phyloP scores from a whole-genome alignment of 2,888 invertebrate genomes.

The Sabatieria punctata region DNA sequence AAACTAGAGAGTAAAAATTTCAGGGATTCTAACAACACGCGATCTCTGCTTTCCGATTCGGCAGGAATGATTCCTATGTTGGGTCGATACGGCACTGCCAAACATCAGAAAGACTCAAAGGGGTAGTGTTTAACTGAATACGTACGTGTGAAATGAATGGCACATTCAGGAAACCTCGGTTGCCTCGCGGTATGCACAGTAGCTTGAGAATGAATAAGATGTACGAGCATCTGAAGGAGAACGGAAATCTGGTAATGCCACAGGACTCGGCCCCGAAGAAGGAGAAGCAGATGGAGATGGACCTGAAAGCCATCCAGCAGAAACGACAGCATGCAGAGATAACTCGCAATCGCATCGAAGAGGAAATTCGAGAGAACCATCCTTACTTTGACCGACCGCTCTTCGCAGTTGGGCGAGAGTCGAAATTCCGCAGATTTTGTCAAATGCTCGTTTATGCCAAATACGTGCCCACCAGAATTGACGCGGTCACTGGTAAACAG shows the following conservation, averaged over 20 bases:
- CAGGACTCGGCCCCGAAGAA: constrained; percentile 21
- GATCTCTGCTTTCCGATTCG: constrained; percentile 28
- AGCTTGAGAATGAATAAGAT: constrained; percentile 76
- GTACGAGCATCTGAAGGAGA: constrained; percentile 90
- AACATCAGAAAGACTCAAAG: neutral
- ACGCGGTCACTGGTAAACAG: constrained; percentile 88
- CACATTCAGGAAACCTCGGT: constrained; percentile 6
- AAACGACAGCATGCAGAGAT: constrained; percentile 97
- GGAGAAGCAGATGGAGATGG: constrained; percentile 27
- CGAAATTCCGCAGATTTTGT: constrained; percentile 66
- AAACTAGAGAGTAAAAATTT: no score
- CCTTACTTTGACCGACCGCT: constrained; percentile 96
- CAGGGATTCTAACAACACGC: constrained; percentile 26
- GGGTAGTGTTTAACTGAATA: no score
- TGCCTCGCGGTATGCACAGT: constrained; percentile 59
- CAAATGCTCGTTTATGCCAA: constrained; percentile 87
- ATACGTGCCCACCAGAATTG: constrained; percentile 76
- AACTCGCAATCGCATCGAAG: constrained; percentile 76
- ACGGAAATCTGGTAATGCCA: constrained; percentile 59
- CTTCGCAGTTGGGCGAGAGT: constrained; percentile 72
- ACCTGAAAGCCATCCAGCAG: constrained; percentile 75
- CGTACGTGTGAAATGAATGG: no score
- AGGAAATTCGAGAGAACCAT: constrained; percentile 94
- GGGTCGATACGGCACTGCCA: constrained; percentile 5
- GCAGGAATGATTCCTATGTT: constrained; percentile 22